Conservation (phyloP, 2,888 invertebrate species). For the Plagodis dolabraria region DNA sequence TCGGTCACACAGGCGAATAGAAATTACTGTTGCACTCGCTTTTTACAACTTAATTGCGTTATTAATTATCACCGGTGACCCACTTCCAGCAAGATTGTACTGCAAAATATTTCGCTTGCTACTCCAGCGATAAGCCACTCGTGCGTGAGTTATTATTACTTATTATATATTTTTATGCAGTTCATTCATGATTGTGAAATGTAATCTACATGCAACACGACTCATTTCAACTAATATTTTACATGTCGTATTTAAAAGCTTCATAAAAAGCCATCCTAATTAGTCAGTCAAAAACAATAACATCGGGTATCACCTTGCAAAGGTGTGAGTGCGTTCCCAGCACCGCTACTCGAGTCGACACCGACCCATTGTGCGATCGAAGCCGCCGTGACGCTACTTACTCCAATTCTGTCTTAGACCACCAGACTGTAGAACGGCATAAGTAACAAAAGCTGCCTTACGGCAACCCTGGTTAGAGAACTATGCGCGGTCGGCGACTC, state of each 20-base stretch:
- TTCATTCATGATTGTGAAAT: constrained; percentile 4
- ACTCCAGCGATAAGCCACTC: constrained; percentile 24
- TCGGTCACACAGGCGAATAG: constrained; percentile 65
- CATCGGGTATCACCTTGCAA: constrained; percentile 72
- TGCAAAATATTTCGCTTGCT: constrained; percentile 38
- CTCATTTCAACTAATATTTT: constrained; percentile 15
- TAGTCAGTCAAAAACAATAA: constrained; percentile 78
- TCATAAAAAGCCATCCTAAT: constrained; percentile 64
- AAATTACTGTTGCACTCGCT: constrained; percentile 65
- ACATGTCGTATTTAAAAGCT: constrained; percentile 27
- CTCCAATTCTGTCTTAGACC: constrained; percentile 79
- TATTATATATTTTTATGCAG: constrained; percentile 6
- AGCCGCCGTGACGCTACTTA: constrained; percentile 84
- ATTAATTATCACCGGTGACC: constrained; percentile 51
- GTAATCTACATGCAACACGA: constrained; percentile 15
- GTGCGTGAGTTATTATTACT: constrained; percentile 36
- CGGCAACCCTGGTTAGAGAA: constrained; percentile 48
- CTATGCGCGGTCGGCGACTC: constrained; percentile 43
- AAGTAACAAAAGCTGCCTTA: constrained; percentile 57
- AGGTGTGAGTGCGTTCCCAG: constrained; percentile 79
- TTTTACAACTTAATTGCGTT: constrained; percentile 60
- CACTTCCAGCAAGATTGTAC: constrained; percentile 45
- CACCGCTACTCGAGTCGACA: constrained; percentile 80
- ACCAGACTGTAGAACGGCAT: constrained; percentile 64
- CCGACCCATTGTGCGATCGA: constrained; percentile 81